Evolutionary conservation across 35 echinoderm and acorn worm genomes (phyloP), one percentile per base, ranked within the genome.

Genomic region (Lytechinus pictus): DNA sequence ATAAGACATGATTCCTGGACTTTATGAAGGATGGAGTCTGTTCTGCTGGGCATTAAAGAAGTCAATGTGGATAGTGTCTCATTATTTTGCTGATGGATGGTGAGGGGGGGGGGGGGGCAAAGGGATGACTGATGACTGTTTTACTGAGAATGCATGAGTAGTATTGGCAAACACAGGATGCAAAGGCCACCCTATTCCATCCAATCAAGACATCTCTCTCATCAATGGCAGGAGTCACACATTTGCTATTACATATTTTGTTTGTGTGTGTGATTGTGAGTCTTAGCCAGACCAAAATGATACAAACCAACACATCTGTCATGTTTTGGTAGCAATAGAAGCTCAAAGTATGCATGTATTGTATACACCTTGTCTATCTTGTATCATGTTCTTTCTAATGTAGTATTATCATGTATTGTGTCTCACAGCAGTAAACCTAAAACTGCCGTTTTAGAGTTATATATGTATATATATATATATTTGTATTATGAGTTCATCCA

Each of bases 211-310:
- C 27, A 12, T 90, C 52, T 44, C 52, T 44, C 28, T 12, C 29
- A 33, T 90, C 11, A 10, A 90, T 5, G 4, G 10, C 10, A 52
- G n/a, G 88, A 90, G n/a, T 29, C 3, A 54, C 88, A 89, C 52
- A 54, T 28, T 12, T 90, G n/a, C 13, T 52, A 52, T 90, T 44
- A 13, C 1, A 58, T 57, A 89, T 44, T 90, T 44, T 90, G 52
- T 54, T 90, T 90, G 88, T 90, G 88, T 72, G 61, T 79, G 66
- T 79, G 66, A 79, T 79, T 24, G 66, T 79, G 19, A 79, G 66
- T 79, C n/a, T 16, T 79, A 79, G 66, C 66, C 19, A 7, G 21
- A 79, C 66, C 10, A 79, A 79, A 19, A 24, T 19, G 19, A 79
- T 24, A 79, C 66, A 79, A 79, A 79, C 66, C 66, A 24, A 79